phyloP scores from a whole-genome alignment of 37 sponge, comb jelly and placozoan genomes.

The Lycopodina hypogea region DNA sequence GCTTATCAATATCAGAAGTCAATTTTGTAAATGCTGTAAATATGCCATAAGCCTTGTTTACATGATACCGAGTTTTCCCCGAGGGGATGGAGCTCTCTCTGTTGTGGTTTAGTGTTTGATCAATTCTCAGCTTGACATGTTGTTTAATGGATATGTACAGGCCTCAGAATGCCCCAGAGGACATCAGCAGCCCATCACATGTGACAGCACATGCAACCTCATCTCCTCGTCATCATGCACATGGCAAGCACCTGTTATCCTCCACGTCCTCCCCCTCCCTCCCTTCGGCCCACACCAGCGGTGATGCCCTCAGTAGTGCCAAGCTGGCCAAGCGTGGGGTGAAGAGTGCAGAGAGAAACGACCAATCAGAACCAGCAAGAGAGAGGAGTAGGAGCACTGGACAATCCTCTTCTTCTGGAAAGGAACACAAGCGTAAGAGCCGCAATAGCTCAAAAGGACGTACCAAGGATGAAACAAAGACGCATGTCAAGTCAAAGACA shows the following conservation, averaged over 20 bases:
- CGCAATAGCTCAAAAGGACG: background rate
- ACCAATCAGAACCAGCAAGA: background rate
- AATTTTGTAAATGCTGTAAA: too few relatives aligned
- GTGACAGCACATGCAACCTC: background rate
- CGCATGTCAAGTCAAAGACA: too few relatives aligned
- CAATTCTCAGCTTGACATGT: too few relatives aligned
- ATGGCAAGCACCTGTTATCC: background rate
- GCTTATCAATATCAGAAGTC: too few relatives aligned
- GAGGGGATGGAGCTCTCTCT: too few relatives aligned
- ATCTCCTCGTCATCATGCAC: background rate
- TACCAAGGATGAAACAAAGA: too few relatives aligned
- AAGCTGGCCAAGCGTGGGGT: background rate
- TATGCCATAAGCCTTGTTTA: too few relatives aligned
- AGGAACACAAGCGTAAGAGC: background rate
- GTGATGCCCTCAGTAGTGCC: background rate
- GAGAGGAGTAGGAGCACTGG: background rate
- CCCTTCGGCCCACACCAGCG: background rate
- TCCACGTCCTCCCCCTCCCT: background rate
- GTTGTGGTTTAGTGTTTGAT: too few relatives aligned
- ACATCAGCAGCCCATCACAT: background rate
- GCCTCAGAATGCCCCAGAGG: conserved; percentile 3
- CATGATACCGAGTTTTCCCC: too few relatives aligned
- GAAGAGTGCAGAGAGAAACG: too few relatives aligned
- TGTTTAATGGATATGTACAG: too few relatives aligned
- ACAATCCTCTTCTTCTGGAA: background rate